Base-by-base conservation (phyloP, 2,113 vertebrate genomes). In the Laterallus jamaicensis region DNA sequence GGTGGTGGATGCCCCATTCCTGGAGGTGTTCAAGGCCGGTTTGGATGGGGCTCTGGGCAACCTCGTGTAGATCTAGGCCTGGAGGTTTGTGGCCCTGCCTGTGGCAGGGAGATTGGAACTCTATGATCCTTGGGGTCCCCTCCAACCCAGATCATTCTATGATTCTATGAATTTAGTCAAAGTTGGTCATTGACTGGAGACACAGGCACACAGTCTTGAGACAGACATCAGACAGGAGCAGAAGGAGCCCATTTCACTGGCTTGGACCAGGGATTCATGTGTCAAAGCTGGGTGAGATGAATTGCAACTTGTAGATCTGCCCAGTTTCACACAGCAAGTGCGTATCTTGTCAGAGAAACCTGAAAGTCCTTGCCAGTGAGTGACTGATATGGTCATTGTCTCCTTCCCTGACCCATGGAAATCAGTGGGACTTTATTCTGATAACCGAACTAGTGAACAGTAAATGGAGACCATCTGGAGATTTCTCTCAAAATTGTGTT, bases 251-350 rank as follows among this genome's bases (percentile, higher is more conserved):
- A 4, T 40, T 24, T 73, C 35, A 15, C 40, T 31, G 42, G 5
- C 24, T 78, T 40, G 28, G 17, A 20, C 19, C 12, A 11, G 11
- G 2, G 26, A n/a, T 13, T 15, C 4, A 6, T 0, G 1, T 20
- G 52, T 10, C 2, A 3, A 54, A 54, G 14, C 35, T 47, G 35
- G 25, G 21, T 11, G 32, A 81, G 58, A 24, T 17, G 42, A 66
- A 26, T 9, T 37, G 12, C 56, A 59, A 18, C 20, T 17, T 24
- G 14, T 0, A 0, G 28, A 42, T 37, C n/a, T 49, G 40, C 9
- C 42, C 19, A 42, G n/a, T 5, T 7, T 84, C 37, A 26, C 6
- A 8, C 6, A 52, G 15, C 19, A 28, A 58, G 8, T 15, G 6
- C 32, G 2, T 8, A 17, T 19, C 49, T 15, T 12, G 0, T 8